These are phyloP conservation scores for Drosophila prostipennis DNA, from an alignment of 2,888 invertebrate species.

Conservation along the genomic window DNA sequence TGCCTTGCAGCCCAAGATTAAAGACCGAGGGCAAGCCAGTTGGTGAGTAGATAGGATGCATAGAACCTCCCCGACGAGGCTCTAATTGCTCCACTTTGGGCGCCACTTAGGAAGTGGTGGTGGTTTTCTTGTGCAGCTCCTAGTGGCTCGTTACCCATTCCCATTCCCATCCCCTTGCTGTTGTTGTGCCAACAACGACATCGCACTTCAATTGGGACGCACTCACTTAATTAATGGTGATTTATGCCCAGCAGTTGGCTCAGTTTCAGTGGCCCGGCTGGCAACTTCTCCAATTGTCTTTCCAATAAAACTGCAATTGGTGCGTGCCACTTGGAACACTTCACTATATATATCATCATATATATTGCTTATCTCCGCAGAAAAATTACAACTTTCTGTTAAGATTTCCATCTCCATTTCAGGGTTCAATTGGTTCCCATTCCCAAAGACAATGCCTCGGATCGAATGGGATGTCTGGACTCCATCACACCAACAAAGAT, in stretches of 20 bases:
- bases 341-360: neutral
- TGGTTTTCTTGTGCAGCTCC: conserved; percentile 14
- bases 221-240: conserved; percentile 73
- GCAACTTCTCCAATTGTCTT: conserved; percentile 65
- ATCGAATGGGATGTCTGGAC: conserved; percentile 11
- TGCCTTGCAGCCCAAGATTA: conserved; percentile 33
- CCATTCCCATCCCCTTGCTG: conserved; percentile 24
- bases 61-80: conserved; percentile 6
- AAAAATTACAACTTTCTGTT: neutral
- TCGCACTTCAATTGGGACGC: conserved; percentile 63
- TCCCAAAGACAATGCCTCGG: conserved; percentile 12
- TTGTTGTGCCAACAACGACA: conserved; percentile 62
- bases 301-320: conserved; percentile 45
- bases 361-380: neutral
- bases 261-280: conserved; percentile 5
- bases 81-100: conserved; percentile 49
- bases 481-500: conserved; percentile 16
- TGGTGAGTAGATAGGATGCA: conserved; percentile 46
- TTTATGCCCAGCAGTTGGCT: conserved; percentile 62
- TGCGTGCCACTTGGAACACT: conserved; percentile 14
- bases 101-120: conserved; percentile 34
- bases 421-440: conserved; percentile 16
- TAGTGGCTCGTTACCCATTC: conserved; percentile 21
- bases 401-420: conserved; percentile 11
- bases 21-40: conserved; percentile 35